Percentiles rank a stretch among this genome's conserved stretches.
phyloP scores from a whole-genome alignment of 53 echinoderm and acorn worm species.

The Mesocentrotus franciscanus region DNA sequence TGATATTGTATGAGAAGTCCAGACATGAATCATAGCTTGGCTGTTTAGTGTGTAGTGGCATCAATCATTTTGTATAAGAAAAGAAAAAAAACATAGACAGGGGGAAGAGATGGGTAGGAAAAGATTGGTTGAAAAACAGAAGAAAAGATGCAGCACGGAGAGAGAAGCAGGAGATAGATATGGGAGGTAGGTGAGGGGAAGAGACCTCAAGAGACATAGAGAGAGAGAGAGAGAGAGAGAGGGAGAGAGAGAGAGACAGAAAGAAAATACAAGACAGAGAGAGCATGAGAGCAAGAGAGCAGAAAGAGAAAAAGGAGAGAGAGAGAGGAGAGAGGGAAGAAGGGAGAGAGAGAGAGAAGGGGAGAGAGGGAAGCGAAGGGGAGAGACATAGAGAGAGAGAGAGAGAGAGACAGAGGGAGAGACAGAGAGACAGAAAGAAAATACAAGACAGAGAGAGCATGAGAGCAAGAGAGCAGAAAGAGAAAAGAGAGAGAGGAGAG shows the following conservation, averaged over 20 bases:
- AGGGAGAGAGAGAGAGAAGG: not conserved
- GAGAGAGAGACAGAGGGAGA: not conserved
- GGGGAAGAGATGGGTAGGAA: not conserved
- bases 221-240: not conserved
- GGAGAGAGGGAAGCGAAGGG: not conserved
- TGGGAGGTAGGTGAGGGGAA: not conserved
- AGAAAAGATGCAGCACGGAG: not conserved
- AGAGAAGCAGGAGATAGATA: not conserved
- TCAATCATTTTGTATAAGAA: not conserved
- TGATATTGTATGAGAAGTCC: not conserved
- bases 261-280: not conserved
- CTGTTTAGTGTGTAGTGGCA: not conserved
- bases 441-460: not conserved
- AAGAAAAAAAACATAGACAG: not conserved
- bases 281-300: not conserved
- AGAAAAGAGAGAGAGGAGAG: not conserved
- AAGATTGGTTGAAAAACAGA: not conserved
- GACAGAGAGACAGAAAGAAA: too few species aligned
- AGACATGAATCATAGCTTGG: not conserved
- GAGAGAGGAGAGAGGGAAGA: not conserved
- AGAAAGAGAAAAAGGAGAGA: not conserved
- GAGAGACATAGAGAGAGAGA: not conserved
- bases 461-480: not conserved
- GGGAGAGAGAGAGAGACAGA: not conserved
- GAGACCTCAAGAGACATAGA: not conserved